Percentiles rank a stretch among this genome's conserved stretches.
Evolutionary conservation across 2,888 invertebrate species (phyloP).

Genomic region (Calliopum simillimum): DNA sequence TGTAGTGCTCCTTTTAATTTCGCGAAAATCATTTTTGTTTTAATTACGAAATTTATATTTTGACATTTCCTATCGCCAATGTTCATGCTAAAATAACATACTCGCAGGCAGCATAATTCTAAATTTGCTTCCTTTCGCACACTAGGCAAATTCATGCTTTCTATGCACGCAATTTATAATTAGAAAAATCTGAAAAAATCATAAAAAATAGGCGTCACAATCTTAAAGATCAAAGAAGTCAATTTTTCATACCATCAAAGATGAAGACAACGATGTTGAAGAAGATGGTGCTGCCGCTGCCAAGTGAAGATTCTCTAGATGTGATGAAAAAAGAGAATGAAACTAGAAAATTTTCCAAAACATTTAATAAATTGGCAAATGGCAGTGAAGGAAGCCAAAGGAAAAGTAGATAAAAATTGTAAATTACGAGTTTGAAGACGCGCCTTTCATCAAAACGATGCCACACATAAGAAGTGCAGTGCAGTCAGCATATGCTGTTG

Average conservation of each 20-base stretch:
- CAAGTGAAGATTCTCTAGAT: background rate
- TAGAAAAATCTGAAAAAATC: too few relatives aligned
- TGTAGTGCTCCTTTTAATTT: too few relatives aligned
- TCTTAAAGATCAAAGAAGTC: constrained; percentile 33
- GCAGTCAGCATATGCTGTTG: too few relatives aligned
- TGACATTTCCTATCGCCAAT: too few relatives aligned
- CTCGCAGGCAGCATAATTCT: too few relatives aligned
- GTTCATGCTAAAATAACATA: too few relatives aligned
- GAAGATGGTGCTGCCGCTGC: constrained; percentile 4
- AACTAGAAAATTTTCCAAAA: constrained; percentile 32
- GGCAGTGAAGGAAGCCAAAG: constrained; percentile 5
- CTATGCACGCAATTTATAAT: too few relatives aligned
- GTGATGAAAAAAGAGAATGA: background rate
- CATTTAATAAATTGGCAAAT: constrained; percentile 36
- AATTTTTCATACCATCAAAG: constrained; percentile 33
- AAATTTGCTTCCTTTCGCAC: too few relatives aligned
- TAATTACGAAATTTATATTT: too few relatives aligned
- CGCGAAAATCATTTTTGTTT: too few relatives aligned
- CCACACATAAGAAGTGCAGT: background rate
- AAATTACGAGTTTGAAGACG: constrained; percentile 2
- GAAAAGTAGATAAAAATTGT: background rate
- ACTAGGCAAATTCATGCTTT: too few relatives aligned
- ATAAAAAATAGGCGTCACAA: constrained; percentile 24
- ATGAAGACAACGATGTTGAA: background rate
- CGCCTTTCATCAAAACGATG: constrained; percentile 28